Evolutionary conservation across 2,888 invertebrate species (phyloP).

Genomic region (Nomada fabriciana): DNA sequence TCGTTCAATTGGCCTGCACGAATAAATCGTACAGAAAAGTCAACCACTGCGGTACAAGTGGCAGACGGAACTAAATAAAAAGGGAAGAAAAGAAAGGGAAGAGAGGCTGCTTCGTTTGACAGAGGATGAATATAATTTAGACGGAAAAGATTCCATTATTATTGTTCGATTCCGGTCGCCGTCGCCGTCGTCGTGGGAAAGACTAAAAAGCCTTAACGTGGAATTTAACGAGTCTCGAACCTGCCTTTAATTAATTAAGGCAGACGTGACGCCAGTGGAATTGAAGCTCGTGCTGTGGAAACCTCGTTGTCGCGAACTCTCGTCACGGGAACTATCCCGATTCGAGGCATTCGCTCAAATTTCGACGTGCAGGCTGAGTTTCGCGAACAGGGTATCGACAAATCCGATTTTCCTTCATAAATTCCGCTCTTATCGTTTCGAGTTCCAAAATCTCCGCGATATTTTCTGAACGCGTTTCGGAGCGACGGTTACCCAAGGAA

Average conservation of each 20-base stretch:
- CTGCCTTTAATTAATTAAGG: slow-evolving; percentile 67
- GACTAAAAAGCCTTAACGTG: slow-evolving; percentile 54
- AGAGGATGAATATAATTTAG: slow-evolving; percentile 34
- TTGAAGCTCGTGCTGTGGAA: slow-evolving; percentile 54
- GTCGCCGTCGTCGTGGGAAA: neutral
- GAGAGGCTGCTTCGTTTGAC: neutral
- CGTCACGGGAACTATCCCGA: slow-evolving; percentile 32
- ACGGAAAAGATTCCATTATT: slow-evolving; percentile 50
- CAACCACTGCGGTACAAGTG: neutral
- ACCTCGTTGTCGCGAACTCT: slow-evolving; percentile 44
- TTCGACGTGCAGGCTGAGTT: slow-evolving; percentile 3
- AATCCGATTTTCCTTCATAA: slow-evolving; percentile 8
- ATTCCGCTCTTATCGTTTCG: slow-evolving; percentile 2
- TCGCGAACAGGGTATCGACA: neutral
- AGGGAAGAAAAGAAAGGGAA: slow-evolving; percentile 13
- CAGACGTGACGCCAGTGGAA: slow-evolving; percentile 66
- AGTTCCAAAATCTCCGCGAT: neutral
- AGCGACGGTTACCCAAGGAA: neutral
- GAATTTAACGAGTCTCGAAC: slow-evolving; percentile 64
- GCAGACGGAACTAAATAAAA: neutral
- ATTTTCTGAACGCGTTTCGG: neutral
- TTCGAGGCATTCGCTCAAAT: slow-evolving; percentile 15
- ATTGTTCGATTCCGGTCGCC: slow-evolving; percentile 40
- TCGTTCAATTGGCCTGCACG: neutral
- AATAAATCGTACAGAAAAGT: neutral